Evolutionary conservation across 2,797 vertebrate genomes (phyloP), one percentile per base, ranked within the genome.

Genomic region (Phyllotis vaccarum): DNA sequence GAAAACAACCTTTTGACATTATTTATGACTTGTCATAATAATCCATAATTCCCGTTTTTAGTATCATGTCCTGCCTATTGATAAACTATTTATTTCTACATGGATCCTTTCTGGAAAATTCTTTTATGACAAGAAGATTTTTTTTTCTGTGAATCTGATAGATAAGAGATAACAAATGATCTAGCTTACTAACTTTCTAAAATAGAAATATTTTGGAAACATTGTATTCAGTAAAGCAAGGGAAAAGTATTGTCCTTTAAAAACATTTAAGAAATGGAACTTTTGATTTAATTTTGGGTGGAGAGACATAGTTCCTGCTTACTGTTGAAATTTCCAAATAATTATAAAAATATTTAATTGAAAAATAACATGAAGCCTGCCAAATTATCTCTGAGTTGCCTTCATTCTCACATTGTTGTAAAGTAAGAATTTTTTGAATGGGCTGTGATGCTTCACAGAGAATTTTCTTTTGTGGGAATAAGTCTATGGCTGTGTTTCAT

Each of bases 41-140:
- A 91, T 19, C 37, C 9, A 37, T 85, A 34, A 49, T 95, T 91
- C 54, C 31, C 95, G 3, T 89, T 76, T 89, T 93, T 93, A 37
- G 19, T 75, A 76, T 92, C 43, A 70, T 13, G 74, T 91, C 90
- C 34, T 91, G 90, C 16, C 10, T 93, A 58, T 90, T 94, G 85
- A 83, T 88, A 82, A 93, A 86, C 85, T 97, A 92, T 93, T 12
- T 64, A 62, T 97, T 34, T 95, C 87, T 78, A 68, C 17, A 6
- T 82, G 76, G 56, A 86, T 92, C 8, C 27, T 93, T 97, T 90
- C 66, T 95, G 27, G 91, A 87, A 95, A 88, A 93, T 90, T 96
- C 12, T 91, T 87, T 93, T 56, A 54, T 85, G 81, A 94, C 17
- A 83, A 76, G 54, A 89, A 56, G 40, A 70, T 58, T 90, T 85